These are phyloP conservation scores for Fulmarus glacialis DNA, from an alignment of 2,113 vertebrate species.

Conservation along the genomic window DNA sequence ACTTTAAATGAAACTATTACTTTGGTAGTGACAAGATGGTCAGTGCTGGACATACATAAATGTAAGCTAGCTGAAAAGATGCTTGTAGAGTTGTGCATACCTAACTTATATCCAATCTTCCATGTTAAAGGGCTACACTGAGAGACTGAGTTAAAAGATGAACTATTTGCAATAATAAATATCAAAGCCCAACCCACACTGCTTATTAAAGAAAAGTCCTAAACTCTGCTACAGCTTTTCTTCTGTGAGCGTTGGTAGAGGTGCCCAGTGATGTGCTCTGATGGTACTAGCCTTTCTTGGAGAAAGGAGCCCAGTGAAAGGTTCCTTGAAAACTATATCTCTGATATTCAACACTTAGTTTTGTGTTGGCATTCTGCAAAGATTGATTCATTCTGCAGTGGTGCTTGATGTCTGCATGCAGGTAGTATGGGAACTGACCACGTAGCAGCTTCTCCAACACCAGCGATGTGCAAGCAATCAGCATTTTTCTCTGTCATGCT, in stretches of 20 bases:
- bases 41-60: background rate
- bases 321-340: background rate
- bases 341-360: background rate
- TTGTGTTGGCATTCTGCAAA: background rate
- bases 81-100: background rate
- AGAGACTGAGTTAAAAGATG: background rate
- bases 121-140: background rate
- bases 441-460: background rate
- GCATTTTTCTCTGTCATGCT: background rate
- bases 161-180: background rate
- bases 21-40: background rate
- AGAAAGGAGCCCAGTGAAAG: background rate
- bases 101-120: background rate
- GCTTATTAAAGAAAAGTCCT: background rate
- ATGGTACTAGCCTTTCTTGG: background rate
- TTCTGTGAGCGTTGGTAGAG: background rate
- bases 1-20: background rate
- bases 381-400: background rate
- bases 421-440: background rate
- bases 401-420: background rate
- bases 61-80: background rate
- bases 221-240: background rate
- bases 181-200: background rate
- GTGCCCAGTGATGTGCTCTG: background rate
- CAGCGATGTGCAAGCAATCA: background rate